Conservation (phyloP, 1,140 invertebrate genomes). For the Uloborus diversus region DNA sequence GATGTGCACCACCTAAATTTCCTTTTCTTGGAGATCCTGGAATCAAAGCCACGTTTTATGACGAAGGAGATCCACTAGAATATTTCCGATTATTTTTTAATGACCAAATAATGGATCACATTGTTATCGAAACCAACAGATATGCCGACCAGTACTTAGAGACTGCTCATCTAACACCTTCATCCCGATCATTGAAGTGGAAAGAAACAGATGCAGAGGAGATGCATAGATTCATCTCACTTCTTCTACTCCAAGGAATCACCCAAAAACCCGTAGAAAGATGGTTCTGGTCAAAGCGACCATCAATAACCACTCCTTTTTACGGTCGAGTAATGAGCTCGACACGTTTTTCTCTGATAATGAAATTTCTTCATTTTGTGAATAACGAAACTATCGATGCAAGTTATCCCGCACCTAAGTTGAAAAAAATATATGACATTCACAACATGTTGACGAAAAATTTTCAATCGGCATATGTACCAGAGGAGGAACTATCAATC, state of each 20-base stretch:
- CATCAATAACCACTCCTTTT: background rate
- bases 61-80: background rate
- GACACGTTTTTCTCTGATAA: background rate
- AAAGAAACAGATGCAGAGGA: background rate
- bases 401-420: background rate
- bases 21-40: background rate
- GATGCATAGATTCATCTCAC: background rate
- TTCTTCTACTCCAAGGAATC: background rate
- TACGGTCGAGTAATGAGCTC: background rate
- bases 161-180: background rate
- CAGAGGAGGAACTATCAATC: background rate
- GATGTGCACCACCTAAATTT: background rate
- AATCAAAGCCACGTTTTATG: background rate
- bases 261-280: background rate
- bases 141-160: background rate
- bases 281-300: background rate
- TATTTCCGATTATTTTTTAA: background rate
- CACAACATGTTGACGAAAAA: background rate
- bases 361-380: slow-evolving; percentile 1
- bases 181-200: background rate
- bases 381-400: background rate
- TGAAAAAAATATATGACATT: background rate
- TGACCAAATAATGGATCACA: background rate
- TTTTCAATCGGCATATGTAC: background rate
- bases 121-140: background rate